Percentiles rank a stretch among this genome's conserved stretches.
These are phyloP conservation scores for Nannoperca australis DNA, from an alignment of 2,797 vertebrate species.

Conservation along the genomic window DNA sequence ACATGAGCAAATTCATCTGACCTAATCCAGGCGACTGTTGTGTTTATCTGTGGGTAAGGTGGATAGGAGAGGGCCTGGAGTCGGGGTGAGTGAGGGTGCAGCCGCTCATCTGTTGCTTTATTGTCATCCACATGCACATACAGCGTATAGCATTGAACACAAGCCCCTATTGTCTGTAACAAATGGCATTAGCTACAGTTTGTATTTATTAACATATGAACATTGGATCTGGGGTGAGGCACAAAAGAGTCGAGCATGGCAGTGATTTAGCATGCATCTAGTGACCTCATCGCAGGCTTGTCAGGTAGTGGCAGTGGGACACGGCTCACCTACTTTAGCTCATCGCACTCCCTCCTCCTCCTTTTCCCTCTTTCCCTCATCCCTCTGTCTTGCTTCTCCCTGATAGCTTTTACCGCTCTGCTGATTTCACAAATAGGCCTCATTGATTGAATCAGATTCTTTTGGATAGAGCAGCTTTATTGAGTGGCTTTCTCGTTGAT, in stretches of 20 bases:
- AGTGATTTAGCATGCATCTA: conserved; percentile 68
- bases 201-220: conserved; percentile 43
- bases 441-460: conserved; percentile 89
- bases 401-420: conserved; percentile 85
- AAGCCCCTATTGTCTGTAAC: conserved; percentile 38
- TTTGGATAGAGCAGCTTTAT: conserved; percentile 86
- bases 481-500: conserved; percentile 80
- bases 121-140: conserved; percentile 18
- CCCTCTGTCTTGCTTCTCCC: conserved; percentile 71
- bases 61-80: conserved; percentile 35
- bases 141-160: conserved; percentile 9
- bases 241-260: conserved; percentile 45
- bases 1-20: conserved; percentile 64
- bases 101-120: conserved; percentile 51
- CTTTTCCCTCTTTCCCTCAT: conserved; percentile 48
- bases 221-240: conserved; percentile 34
- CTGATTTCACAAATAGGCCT: conserved; percentile 88
- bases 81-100: conserved; percentile 32
- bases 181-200: conserved; percentile 48
- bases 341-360: conserved; percentile 56
- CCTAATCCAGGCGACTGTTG: conserved; percentile 61
- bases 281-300: conserved; percentile 71
- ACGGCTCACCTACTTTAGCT: conserved; percentile 72
- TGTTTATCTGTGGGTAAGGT: conserved; percentile 64
- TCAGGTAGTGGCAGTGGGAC: conserved; percentile 72